Percentiles rank a stretch among this genome's conserved stretches.
phyloP scores from a whole-genome alignment of 2,888 invertebrate genomes.

The Tineola bisselliella region DNA sequence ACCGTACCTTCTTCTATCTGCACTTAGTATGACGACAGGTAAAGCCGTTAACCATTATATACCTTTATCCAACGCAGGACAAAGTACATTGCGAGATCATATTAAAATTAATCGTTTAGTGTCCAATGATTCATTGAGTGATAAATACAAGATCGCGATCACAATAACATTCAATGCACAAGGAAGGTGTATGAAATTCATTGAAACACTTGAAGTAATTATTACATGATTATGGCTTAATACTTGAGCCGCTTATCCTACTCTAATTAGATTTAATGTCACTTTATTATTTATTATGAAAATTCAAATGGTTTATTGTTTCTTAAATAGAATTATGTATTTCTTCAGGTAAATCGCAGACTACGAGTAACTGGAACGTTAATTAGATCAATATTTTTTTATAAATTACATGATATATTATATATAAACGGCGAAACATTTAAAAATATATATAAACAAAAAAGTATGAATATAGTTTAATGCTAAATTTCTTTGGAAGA shows the following conservation, averaged over 20 bases:
- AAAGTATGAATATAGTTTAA: too few relatives aligned
- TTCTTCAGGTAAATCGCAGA: too few relatives aligned
- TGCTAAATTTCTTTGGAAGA: too few relatives aligned
- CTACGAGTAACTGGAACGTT: too few relatives aligned
- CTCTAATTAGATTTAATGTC: not conserved
- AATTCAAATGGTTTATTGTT: too few relatives aligned
- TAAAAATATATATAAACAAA: too few relatives aligned
- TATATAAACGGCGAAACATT: too few relatives aligned
- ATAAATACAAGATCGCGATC: not conserved
- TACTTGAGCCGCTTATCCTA: not conserved
- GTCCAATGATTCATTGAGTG: constrained; percentile 5
- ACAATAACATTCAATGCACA: not conserved
- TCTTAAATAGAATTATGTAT: too few relatives aligned
- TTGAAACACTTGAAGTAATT: not conserved
- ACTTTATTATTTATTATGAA: too few relatives aligned
- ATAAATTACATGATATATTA: too few relatives aligned
- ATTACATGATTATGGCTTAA: not conserved
- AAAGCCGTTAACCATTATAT: not conserved
- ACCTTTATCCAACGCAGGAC: not conserved
- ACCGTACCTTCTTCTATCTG: not conserved
- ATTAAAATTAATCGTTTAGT: constrained; percentile 8
- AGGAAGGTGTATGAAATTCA: not conserved
- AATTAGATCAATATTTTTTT: too few relatives aligned
- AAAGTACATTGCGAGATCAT: not conserved
- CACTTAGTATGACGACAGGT: not conserved